Conservation (phyloP, 2,113 vertebrate genomes). For the Pleuronectes platessa region DNA sequence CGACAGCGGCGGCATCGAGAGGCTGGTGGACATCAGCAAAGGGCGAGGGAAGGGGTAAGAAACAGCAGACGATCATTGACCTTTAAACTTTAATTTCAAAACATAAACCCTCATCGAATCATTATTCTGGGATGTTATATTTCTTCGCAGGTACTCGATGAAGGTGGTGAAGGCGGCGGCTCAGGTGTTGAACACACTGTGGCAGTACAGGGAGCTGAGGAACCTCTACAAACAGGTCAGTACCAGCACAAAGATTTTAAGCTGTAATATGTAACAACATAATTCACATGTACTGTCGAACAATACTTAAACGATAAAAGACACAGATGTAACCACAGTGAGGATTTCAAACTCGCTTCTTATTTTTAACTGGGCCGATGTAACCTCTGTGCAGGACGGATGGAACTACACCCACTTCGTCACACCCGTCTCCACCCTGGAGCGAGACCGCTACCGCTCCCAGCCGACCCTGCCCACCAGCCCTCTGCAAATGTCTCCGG, state of each 20-base stretch:
- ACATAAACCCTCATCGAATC: background rate
- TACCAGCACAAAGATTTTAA: background rate
- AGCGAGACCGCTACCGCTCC: constrained; percentile 95
- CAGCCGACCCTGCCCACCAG: constrained; percentile 95
- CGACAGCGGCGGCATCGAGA: constrained; percentile 93
- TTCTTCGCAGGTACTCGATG: constrained; percentile 87
- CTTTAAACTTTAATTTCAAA: background rate
- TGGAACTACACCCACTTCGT: constrained; percentile 99
- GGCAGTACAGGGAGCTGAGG: constrained; percentile 98
- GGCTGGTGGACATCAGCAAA: constrained; percentile 96
- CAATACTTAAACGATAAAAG: background rate
- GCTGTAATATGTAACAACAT: too few relatives aligned
- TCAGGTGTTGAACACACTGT: constrained; percentile 96
- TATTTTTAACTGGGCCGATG: background rate
- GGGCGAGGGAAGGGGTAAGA: constrained; percentile 92
- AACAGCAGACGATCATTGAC: background rate
- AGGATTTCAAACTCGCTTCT: background rate
- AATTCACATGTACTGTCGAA: too few relatives aligned
- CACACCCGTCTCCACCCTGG: constrained; percentile 95
- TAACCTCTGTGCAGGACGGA: constrained; percentile 85
- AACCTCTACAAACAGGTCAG: constrained; percentile 97
- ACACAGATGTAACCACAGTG: background rate
- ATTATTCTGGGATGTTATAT: background rate
- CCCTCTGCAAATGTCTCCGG: constrained; percentile 94
- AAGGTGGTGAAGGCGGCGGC: constrained; percentile 98